Base-by-base conservation (phyloP, 1,140 invertebrate species). In the Heliconius hermathena region DNA sequence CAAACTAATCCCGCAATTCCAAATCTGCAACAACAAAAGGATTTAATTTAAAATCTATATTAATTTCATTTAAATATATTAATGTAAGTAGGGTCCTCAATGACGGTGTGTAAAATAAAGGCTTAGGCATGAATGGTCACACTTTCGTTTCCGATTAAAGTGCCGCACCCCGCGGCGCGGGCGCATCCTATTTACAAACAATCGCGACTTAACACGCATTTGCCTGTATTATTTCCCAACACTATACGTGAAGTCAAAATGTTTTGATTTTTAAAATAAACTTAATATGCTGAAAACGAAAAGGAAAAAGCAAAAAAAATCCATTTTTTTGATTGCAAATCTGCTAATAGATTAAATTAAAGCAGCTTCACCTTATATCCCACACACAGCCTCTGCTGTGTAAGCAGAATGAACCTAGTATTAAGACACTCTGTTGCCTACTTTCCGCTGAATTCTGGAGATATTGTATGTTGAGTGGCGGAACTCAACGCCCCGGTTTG, bases 101-200 rank as follows among this genome's bases (percentile, higher is more conserved):
- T 76, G 74, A 57, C 71, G n/a, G 57, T 72, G 66, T 73, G 16
- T 73, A 73, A 73, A 77, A 76, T 80, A 73, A 76, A 76, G 70
- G 71, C 46, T 71, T 70, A 70, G 36, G 26, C 54, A 78, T 76
- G 46, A 76, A 80, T 80, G 76, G 76, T 86, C 81, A 81, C 81
- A 81, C 81, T 83, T 82, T 77, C 80, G 57, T 81, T 81, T 83
- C 80, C 79, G 81, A 87, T 82, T 86, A 84, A 85, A 71, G 80
- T 72, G 81, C 82, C 87, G 87, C 87, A 82, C 87, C 89, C 92
- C 83, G 83, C 82, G 79, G 89, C 84, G 89, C 87, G 73, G 82
- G 83, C 85, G 87, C 87, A 86, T 81, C 86, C 82, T 84, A 93
- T 92, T 93, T 90, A 92, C 91, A 93, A 93, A 93, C 91, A 92